A percentile compares a stretch with the other conserved stretches of the same genome.
phyloP scores from a whole-genome alignment of 1,140 invertebrate genomes.

The Zaprionus nigranus region DNA sequence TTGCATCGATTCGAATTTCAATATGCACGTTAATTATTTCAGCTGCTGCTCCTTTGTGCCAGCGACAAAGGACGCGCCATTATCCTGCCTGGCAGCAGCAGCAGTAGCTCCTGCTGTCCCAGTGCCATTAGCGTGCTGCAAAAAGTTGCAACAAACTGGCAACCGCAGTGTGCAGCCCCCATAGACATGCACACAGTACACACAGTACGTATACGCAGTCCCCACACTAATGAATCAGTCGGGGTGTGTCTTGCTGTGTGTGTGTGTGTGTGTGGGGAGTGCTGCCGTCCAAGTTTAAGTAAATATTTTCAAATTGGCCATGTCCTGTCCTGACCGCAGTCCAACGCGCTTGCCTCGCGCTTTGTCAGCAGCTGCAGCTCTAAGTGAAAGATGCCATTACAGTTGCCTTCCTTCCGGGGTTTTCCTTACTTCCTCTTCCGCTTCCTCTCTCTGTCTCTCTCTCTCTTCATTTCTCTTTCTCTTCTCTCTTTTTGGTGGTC shows the following conservation, averaged over 20 bases:
- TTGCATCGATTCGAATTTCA: slow-evolving; percentile 34
- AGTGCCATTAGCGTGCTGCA: slow-evolving; percentile 65
- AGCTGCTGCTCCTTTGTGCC: slow-evolving; percentile 15
- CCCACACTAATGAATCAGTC: slow-evolving; percentile 39
- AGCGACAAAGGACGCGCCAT: slow-evolving; percentile 27
- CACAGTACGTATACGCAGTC: slow-evolving; percentile 26
- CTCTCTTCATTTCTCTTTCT: not conserved
- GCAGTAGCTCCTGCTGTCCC: not conserved
- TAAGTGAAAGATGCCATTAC: slow-evolving; percentile 62
- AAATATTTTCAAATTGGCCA: slow-evolving; percentile 82
- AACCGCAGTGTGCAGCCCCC: slow-evolving; percentile 47
- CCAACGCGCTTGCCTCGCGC: slow-evolving; percentile 43
- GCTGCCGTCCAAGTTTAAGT: slow-evolving; percentile 64
- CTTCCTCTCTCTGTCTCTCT: slow-evolving; percentile 25
- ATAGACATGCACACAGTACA: slow-evolving; percentile 5
- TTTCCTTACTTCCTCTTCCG: slow-evolving; percentile 16
- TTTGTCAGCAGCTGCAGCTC: slow-evolving; percentile 47
- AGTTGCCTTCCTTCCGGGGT: slow-evolving; percentile 57
- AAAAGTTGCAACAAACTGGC: slow-evolving; percentile 62
- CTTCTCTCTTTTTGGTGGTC: not conserved
- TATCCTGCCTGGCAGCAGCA: slow-evolving; percentile 5
- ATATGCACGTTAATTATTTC: slow-evolving; percentile 73
- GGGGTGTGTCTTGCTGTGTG: slow-evolving; percentile 12
- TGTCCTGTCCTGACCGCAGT: slow-evolving; percentile 57
- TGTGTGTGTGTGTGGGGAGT: slow-evolving; percentile 5